Evolutionary conservation across 2,797 vertebrate genomes (phyloP), one percentile per base, ranked within the genome.

Genomic region (Dipus sagitta): DNA sequence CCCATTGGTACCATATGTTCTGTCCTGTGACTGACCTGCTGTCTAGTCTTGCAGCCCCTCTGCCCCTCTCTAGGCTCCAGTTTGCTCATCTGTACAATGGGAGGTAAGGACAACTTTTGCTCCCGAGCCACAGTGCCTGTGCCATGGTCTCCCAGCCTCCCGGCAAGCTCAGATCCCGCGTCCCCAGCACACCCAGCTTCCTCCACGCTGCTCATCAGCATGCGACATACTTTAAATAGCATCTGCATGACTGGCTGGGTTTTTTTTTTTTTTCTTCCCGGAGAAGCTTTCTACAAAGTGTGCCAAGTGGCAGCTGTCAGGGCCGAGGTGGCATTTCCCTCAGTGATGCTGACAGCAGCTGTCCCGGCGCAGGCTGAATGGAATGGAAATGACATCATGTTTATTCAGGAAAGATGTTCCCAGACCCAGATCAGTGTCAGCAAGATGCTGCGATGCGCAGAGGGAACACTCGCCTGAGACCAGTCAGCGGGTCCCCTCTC

Each of bases 301-400:
- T 96, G 98, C 96, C 98, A 98, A 98, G 98, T 99, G 98, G 99
- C 98, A 99, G 99, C 99, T 99, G 99, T 99, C 99, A 99, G 97
- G 96, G 71, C 98, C 98, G 98, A 99, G 99, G 99, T 99, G 99
- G 98, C 98, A 99, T 99, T 99, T 99, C 98, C 98, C 98, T 98
- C 98, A 98, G 98, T 98, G 98, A 98, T 97, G 98, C 99, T 99
- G 99, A 99, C 99, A 99, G 99, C 98, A 98, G 98, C 99, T 99
- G 99, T 99, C 99, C 98, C 98, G 97, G 98, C 98, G 97, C 98
- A 98, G 98, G 98, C 98, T 98, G 98, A 99, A 99, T 99, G 98
- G 98, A 98, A 99, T 98, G 98, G 99, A 98, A 99, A 98, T 99
- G 99, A 99, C 99, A 99, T 98, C 98, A 99, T 99, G 99, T 99